These are phyloP conservation scores for Sphenodon punctatus DNA, from an alignment of 2,797 vertebrate species.

Conservation along the genomic window DNA sequence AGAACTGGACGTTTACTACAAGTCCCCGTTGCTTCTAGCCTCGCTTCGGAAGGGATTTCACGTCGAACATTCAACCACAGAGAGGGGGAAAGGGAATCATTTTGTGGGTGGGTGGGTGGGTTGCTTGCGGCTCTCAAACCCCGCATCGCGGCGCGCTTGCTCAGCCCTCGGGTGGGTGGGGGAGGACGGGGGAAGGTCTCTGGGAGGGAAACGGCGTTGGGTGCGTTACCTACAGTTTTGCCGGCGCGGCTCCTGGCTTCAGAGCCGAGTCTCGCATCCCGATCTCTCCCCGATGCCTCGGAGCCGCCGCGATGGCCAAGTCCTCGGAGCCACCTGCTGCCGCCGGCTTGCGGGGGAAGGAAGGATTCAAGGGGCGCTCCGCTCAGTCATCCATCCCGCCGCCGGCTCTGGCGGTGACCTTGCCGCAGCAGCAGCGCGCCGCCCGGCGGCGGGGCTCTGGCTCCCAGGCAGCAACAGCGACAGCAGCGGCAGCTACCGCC, in stretches of 20 bases:
- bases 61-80: no score
- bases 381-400: background rate
- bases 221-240: background rate
- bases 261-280: background rate
- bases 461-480: conserved; percentile 31
- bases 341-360: background rate
- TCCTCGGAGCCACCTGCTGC: background rate
- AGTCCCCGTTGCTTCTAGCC: background rate
- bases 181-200: conserved; percentile 38
- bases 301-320: background rate
- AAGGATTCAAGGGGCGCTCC: background rate
- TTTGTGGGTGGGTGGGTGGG: no score
- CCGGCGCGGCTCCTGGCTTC: background rate
- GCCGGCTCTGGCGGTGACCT: background rate
- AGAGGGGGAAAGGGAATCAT: no score
- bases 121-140: no score
- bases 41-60: background rate
- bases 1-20: background rate
- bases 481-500: conserved; percentile 50
- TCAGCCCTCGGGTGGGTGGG: no score
- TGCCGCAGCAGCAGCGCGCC: background rate
- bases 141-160: no score
- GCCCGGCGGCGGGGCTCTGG: background rate
- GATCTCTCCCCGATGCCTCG: background rate
- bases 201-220: background rate